These are phyloP conservation scores for Sturmia bella DNA, from an alignment of 2,888 invertebrate species.

Conservation along the genomic window DNA sequence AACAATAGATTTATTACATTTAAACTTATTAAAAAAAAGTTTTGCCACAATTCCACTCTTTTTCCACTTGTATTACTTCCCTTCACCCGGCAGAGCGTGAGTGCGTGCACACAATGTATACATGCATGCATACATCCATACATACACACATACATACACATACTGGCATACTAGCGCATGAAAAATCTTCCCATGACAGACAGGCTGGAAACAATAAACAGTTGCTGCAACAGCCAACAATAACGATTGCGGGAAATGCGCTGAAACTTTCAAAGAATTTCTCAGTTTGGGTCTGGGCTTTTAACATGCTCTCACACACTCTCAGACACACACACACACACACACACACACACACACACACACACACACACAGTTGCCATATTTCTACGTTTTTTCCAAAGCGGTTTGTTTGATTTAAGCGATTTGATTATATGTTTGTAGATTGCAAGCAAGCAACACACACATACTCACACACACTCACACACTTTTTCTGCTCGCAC, in stretches of 20 bases:
- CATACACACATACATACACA: not conserved
- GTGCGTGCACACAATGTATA: not conserved
- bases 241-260: slow-evolving; percentile 45
- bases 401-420: slow-evolving; percentile 39
- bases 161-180: not conserved
- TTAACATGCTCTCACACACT: not conserved
- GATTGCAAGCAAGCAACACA: too few species aligned
- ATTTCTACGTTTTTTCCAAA: not conserved
- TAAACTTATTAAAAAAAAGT: slow-evolving; percentile 12
- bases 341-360: too few species aligned
- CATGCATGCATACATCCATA: too few species aligned
- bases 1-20: slow-evolving; percentile 65
- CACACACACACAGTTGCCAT: too few species aligned
- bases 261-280: slow-evolving; percentile 44
- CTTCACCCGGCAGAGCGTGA: not conserved
- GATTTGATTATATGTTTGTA: slow-evolving; percentile 33
- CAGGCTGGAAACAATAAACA: not conserved
- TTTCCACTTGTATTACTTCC: not conserved
- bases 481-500: not conserved
- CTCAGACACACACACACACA: too few species aligned
- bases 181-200: not conserved
- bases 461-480: not conserved
- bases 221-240: not conserved
- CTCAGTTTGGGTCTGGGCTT: not conserved
- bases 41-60: slow-evolving; percentile 17